Evolutionary conservation across 2,888 invertebrate genomes (phyloP).

Genomic region (Protophormia terraenovae): DNA sequence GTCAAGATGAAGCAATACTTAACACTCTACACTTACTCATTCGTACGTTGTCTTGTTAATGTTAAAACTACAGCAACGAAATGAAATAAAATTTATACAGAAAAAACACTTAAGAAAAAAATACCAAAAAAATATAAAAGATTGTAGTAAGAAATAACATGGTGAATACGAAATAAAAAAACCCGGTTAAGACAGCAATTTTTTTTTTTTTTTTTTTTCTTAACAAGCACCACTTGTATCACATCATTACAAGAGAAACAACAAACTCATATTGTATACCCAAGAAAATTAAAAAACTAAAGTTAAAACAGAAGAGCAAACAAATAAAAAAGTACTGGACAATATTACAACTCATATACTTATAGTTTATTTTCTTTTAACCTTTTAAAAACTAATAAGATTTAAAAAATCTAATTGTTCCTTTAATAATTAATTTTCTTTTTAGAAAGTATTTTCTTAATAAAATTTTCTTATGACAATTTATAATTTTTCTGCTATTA

Average conservation of each 20-base stretch:
- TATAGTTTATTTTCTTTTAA: background rate
- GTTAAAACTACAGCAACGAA: constrained; percentile 3
- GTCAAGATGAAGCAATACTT: constrained; percentile 38
- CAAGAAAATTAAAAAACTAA: background rate
- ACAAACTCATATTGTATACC: background rate
- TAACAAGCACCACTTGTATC: constrained; percentile 49
- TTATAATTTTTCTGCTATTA: too few species aligned
- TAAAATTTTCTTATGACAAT: too few species aligned
- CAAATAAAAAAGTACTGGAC: background rate
- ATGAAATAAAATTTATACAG: background rate
- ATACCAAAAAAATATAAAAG: background rate
- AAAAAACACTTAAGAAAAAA: background rate
- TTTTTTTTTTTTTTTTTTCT: background rate
- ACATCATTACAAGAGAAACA: constrained; percentile 32
- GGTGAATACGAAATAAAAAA: background rate
- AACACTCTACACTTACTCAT: background rate
- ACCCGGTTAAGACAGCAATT: constrained; percentile 27
- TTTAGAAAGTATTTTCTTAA: background rate
- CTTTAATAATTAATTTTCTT: background rate
- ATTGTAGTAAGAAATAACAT: background rate
- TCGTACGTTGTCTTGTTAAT: background rate
- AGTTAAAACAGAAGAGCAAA: background rate
- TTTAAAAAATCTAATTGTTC: background rate
- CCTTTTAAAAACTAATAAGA: background rate
- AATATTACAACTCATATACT: background rate